phyloP scores from a whole-genome alignment of 2,888 invertebrate genomes.

The Volucella zonaria region DNA sequence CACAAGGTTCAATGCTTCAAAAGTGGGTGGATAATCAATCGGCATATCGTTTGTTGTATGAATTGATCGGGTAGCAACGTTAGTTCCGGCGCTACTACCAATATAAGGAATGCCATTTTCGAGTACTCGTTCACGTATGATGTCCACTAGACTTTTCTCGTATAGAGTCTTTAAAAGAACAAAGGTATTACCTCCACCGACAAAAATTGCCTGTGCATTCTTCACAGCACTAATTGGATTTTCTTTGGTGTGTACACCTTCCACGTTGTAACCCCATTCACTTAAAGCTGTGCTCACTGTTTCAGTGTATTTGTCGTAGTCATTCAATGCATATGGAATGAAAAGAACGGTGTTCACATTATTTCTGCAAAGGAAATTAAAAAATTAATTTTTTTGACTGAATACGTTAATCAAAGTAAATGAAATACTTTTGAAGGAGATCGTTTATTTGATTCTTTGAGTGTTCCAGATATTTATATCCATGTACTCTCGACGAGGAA shows the following conservation, averaged over 20 bases:
- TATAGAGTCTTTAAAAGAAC: slow-evolving; percentile 88
- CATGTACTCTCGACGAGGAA: slow-evolving; percentile 88
- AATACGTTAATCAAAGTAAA: background rate
- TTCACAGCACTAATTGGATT: slow-evolving; percentile 85
- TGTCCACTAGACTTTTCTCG: slow-evolving; percentile 86
- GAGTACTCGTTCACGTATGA: slow-evolving; percentile 86
- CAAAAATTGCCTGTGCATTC: slow-evolving; percentile 87
- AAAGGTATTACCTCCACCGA: slow-evolving; percentile 93
- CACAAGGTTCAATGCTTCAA: slow-evolving; percentile 88
- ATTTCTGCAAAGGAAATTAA: slow-evolving; percentile 83
- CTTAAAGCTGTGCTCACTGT: slow-evolving; percentile 85
- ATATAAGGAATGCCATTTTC: slow-evolving; percentile 88
- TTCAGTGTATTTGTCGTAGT: slow-evolving; percentile 87
- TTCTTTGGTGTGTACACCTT: slow-evolving; percentile 86
- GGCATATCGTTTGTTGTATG: slow-evolving; percentile 95
- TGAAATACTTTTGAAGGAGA: slow-evolving; percentile 85
- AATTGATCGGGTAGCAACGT: slow-evolving; percentile 91
- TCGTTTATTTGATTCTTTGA: slow-evolving; percentile 86
- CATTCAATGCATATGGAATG: slow-evolving; percentile 88
- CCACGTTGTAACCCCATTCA: slow-evolving; percentile 87
- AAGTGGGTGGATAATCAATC: slow-evolving; percentile 88
- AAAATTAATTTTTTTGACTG: too few relatives aligned
- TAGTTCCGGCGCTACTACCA: slow-evolving; percentile 92
- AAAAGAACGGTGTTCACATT: slow-evolving; percentile 87
- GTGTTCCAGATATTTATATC: slow-evolving; percentile 87